Conservation (phyloP, 2,797 vertebrate genomes). For the Pogonophryne albipinna region DNA sequence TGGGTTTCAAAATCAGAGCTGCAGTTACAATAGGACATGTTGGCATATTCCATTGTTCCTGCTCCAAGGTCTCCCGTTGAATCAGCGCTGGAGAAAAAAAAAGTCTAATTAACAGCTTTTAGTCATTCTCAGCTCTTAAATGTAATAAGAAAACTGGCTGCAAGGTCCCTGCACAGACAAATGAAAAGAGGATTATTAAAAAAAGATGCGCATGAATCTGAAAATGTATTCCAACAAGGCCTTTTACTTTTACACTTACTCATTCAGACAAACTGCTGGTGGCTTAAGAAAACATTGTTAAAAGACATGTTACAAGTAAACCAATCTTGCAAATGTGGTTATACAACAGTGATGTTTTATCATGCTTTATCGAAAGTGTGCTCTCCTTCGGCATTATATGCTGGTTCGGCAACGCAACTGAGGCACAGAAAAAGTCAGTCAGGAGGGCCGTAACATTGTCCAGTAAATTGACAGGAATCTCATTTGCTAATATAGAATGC, state of each 20-base stretch:
- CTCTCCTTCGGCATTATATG: too few relatives aligned
- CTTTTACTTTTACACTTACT: conserved; percentile 16
- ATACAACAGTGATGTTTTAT: too few relatives aligned
- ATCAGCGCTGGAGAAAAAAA: conserved; percentile 52
- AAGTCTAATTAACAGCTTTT: conserved; percentile 67
- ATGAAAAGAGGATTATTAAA: conserved; percentile 42
- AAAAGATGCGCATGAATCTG: conserved; percentile 36
- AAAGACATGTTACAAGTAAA: conserved; percentile 45
- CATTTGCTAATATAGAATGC: too few relatives aligned
- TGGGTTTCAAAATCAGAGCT: conserved; percentile 40
- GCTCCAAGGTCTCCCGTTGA: conserved; percentile 52
- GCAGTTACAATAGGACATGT: conserved; percentile 20
- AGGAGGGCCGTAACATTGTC: too few relatives aligned
- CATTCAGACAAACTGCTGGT: conserved; percentile 11
- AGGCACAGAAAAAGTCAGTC: too few relatives aligned
- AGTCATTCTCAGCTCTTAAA: conserved; percentile 56
- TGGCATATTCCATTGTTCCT: conserved; percentile 59
- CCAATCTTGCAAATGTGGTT: conserved; percentile 29
- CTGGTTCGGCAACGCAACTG: too few relatives aligned
- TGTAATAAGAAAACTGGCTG: conserved; percentile 34
- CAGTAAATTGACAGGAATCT: too few relatives aligned
- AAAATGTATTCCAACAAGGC: conserved; percentile 36
- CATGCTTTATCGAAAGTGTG: too few relatives aligned
- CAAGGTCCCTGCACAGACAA: conserved; percentile 23
- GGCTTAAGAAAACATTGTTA: conserved; percentile 24